A percentile compares a stretch with the other conserved stretches of the same genome.
phyloP scores from a whole-genome alignment of 2,113 vertebrate genomes.

The Apodemus sylvaticus region DNA sequence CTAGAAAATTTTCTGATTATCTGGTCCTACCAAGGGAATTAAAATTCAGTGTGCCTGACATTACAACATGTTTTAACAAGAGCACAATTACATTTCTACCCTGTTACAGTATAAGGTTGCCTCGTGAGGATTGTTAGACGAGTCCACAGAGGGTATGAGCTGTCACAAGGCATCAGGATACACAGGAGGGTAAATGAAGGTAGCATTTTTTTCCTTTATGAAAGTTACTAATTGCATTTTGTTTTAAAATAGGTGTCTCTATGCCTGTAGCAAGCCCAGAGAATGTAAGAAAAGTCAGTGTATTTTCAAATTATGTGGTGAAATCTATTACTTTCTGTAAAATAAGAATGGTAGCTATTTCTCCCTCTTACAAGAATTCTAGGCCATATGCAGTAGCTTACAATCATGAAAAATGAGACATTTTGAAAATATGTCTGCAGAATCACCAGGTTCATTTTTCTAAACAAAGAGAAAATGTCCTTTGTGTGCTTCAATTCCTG shows the following conservation, averaged over 20 bases:
- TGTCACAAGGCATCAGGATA: constrained; percentile 57
- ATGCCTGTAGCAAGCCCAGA: constrained; percentile 43
- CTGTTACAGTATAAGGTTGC: constrained; percentile 35
- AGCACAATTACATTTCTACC: constrained; percentile 68
- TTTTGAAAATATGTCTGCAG: constrained; percentile 54
- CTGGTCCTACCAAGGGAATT: constrained; percentile 23
- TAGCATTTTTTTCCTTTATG: constrained; percentile 1
- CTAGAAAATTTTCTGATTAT: constrained; percentile 67
- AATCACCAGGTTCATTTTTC: constrained; percentile 59
- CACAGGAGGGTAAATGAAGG: neutral
- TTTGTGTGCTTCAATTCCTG: constrained; percentile 37
- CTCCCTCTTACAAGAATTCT: constrained; percentile 37
- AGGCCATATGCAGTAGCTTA: constrained; percentile 45
- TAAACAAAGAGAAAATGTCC: constrained; percentile 39
- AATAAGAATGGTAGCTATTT: constrained; percentile 43
- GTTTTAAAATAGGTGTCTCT: constrained; percentile 37
- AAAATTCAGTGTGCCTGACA: constrained; percentile 60
- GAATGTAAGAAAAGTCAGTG: constrained; percentile 45
- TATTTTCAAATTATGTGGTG: constrained; percentile 53
- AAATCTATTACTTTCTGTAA: constrained; percentile 57
- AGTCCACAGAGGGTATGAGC: constrained; percentile 30
- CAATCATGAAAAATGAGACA: constrained; percentile 62
- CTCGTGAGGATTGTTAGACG: constrained; percentile 67
- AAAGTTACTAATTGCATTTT: constrained; percentile 68
- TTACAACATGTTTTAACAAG: constrained; percentile 77